phyloP scores from a whole-genome alignment of 2,888 invertebrate species.

The Plagiodera versicolora region DNA sequence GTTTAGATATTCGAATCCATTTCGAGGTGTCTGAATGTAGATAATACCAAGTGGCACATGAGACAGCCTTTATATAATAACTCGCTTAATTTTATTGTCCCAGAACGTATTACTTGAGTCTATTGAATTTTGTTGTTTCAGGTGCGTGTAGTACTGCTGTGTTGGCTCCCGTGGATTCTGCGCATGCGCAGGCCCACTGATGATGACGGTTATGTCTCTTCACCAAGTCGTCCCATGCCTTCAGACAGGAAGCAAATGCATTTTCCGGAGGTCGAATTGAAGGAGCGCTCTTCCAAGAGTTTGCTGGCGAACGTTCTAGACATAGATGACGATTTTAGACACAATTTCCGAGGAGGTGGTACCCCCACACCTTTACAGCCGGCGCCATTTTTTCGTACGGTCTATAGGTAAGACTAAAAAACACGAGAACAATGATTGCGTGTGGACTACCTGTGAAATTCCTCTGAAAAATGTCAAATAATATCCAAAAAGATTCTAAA shows the following conservation, averaged over 20 bases:
- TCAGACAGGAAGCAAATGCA: constrained; percentile 53
- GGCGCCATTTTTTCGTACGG: constrained; percentile 70
- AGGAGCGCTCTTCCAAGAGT: constrained; percentile 83
- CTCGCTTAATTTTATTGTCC: neutral
- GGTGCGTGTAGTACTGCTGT: constrained; percentile 90
- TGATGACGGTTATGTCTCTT: constrained; percentile 45
- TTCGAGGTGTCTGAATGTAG: neutral
- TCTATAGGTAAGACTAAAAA: constrained; percentile 66
- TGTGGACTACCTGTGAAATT: no score
- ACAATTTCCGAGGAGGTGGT: constrained; percentile 71
- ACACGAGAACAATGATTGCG: neutral
- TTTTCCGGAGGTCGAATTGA: constrained; percentile 55
- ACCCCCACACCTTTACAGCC: constrained; percentile 60
- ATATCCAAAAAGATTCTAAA: no score
- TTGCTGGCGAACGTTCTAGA: constrained; percentile 95
- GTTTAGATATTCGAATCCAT: neutral
- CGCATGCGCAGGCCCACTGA: constrained; percentile 81
- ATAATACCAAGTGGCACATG: no score
- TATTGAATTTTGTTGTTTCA: constrained; percentile 51
- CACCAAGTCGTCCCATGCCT: constrained; percentile 64
- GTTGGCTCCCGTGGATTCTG: constrained; percentile 96
- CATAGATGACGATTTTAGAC: constrained; percentile 94
- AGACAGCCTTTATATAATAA: no score
- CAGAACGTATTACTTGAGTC: neutral
- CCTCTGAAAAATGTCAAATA: no score